Percentiles rank a stretch among this genome's conserved stretches.
Conservation (phyloP, 2,113 vertebrate species). For the Forbesichthys agassizii region DNA sequence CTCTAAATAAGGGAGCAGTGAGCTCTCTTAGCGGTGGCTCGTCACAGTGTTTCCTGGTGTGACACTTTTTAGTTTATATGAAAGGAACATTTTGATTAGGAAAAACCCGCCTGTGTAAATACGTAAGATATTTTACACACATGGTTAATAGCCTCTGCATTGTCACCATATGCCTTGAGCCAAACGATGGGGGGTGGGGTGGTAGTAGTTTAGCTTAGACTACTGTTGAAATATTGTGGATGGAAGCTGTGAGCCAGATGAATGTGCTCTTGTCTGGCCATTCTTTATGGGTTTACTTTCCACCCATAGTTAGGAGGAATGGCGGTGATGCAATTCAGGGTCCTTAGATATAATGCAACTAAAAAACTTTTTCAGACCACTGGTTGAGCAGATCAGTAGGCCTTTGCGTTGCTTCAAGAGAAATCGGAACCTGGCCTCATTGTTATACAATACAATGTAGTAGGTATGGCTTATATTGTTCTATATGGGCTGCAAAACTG, state of each 20-base stretch:
- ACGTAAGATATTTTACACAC: neutral
- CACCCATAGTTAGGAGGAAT: no score
- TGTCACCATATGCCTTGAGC: constrained; percentile 26
- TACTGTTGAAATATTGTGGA: no score
- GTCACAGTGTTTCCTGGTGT: constrained; percentile 41
- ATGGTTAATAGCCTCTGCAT: neutral
- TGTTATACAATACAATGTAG: no score
- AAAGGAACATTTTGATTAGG: no score
- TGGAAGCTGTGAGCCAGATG: constrained; percentile 27
- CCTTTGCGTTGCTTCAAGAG: no score
- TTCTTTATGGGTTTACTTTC: no score
- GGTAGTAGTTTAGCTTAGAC: neutral
- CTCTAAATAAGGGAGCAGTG: constrained; percentile 48
- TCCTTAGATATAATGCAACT: constrained; percentile 54
- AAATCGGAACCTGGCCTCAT: no score
- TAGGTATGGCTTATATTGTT: neutral
- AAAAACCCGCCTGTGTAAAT: constrained; percentile 5
- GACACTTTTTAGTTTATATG: constrained; percentile 11
- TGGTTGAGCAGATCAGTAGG: no score
- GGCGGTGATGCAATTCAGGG: no score
- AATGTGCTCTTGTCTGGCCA: constrained; percentile 22
- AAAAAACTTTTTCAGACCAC: constrained; percentile 34
- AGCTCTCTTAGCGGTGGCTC: constrained; percentile 36
- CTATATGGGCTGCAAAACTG: neutral
- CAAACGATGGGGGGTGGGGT: neutral